Evolutionary conservation across 2,888 invertebrate species (phyloP).

Genomic region (Nephrotoma appendiculata): DNA sequence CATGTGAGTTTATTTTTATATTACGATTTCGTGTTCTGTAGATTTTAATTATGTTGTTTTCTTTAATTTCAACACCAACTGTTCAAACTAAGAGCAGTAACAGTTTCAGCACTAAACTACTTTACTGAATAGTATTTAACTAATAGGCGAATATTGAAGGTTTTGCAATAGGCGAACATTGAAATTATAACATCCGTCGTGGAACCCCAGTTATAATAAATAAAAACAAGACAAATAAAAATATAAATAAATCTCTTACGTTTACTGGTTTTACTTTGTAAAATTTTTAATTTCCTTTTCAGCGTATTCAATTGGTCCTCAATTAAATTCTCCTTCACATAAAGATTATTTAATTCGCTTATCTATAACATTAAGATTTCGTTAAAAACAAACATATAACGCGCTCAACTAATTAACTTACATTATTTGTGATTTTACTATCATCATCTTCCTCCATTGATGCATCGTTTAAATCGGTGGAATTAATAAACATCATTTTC

Average conservation of each 20-base stretch:
- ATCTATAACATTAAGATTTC: not conserved
- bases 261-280: not conserved
- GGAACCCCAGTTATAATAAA: no score
- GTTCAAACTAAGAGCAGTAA: no score
- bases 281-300: not conserved
- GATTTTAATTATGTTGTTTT: no score
- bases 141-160: no score
- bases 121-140: no score
- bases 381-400: not conserved
- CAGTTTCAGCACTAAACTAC: no score
- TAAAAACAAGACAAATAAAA: not conserved
- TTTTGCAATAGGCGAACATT: no score
- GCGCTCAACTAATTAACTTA: not conserved
- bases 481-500: not conserved
- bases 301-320: not conserved
- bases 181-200: no score
- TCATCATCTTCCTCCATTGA: not conserved
- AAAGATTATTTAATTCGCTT: not conserved
- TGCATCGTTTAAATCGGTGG: not conserved
- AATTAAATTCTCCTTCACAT: not conserved
- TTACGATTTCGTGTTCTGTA: no score
- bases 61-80: no score
- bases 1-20: no score
- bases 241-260: not conserved
- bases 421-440: not conserved